phyloP scores from a whole-genome alignment of 2,113 vertebrate genomes.

The Heterotis niloticus region DNA sequence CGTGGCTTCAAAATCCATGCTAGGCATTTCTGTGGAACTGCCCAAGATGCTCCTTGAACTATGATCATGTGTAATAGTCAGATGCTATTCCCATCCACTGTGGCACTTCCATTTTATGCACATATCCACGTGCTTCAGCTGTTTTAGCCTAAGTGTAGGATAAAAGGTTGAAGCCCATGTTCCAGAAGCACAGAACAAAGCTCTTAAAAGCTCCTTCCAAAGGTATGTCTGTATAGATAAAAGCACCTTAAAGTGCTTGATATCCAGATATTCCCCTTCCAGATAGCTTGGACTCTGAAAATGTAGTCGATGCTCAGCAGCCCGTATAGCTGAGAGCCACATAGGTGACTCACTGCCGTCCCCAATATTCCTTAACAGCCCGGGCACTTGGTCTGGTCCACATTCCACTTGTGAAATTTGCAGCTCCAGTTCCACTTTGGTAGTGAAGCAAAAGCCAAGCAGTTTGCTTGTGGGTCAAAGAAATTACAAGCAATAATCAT shows the following conservation, averaged over 20 bases:
- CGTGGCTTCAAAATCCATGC: too few species aligned
- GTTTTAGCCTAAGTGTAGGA: too few species aligned
- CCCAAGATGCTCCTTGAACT: too few species aligned
- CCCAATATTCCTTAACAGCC: constrained; percentile 58
- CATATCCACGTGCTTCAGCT: too few species aligned
- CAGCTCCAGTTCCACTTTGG: constrained; percentile 49
- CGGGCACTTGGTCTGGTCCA: constrained; percentile 44
- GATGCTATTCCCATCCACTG: too few species aligned
- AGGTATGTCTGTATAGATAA: constrained; percentile 25
- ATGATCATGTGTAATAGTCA: too few species aligned
- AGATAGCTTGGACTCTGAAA: constrained; percentile 44
- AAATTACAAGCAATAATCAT: constrained; percentile 48
- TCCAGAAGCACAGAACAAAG: constrained; percentile 27
- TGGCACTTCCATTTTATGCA: too few species aligned
- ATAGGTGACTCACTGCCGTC: constrained; percentile 15
- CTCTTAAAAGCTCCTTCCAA: constrained; percentile 34
- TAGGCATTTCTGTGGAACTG: too few species aligned
- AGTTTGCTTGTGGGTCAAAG: constrained; percentile 38
- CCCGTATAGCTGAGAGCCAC: constrained; percentile 27
- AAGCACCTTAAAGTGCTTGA: constrained; percentile 44
- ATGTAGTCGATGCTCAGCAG: constrained; percentile 52
- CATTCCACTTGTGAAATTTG: constrained; percentile 49
- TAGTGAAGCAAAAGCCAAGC: constrained; percentile 37
- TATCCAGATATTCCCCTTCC: constrained; percentile 36
- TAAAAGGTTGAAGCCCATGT: too few species aligned